Evolutionary conservation across 1,140 invertebrate genomes (phyloP), one percentile per base, ranked within the genome.

Genomic region (Trissolcus basalis): DNA sequence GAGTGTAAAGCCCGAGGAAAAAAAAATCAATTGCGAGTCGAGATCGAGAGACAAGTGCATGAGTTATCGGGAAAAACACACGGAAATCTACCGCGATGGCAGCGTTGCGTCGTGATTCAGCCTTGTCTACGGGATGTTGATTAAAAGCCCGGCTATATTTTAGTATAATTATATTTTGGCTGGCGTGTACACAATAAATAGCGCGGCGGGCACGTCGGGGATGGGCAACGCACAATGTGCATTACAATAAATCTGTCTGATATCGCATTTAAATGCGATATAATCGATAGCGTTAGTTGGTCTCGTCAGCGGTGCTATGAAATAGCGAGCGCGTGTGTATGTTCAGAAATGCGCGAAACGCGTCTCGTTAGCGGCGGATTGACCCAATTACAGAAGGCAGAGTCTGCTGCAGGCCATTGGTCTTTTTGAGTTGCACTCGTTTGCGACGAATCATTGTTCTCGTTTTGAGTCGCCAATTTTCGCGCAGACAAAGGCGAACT

Each of bases 381-480:
- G 75, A 80, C 78, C 78, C 69, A 80, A 80, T 80, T 80, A 78
- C 68, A 59, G 78, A 76, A 80, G 61, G 67, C 54, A 77, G 59
- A 63, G 70, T 77, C 74, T 77, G 78, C 71, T 76, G 61, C 64
- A 61, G 63, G 63, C 67, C 75, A 70, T 72, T 77, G 74, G 67
- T 80, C 71, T 71, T 33, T 71, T 74, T 73, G 78, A 74, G 36
- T 65, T 49, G 64, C 39, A 59, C 44, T 72, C 69, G 70, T 67
- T 79, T 69, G 67, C 74, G 65, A 73, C 19, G 69, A 72, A 72
- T 73, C 58, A 76, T 72, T 72, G 63, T 71, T 80, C 70, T 59
- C 77, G 59, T 64, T 70, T 77, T 56, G 47, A 60, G 59, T 73
- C 60, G 77, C 69, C 73, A 79, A 73, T 79, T 79, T 69, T 44